Conservation (phyloP, 2,113 vertebrate genomes). For the Phylloscopus trochiloides region DNA sequence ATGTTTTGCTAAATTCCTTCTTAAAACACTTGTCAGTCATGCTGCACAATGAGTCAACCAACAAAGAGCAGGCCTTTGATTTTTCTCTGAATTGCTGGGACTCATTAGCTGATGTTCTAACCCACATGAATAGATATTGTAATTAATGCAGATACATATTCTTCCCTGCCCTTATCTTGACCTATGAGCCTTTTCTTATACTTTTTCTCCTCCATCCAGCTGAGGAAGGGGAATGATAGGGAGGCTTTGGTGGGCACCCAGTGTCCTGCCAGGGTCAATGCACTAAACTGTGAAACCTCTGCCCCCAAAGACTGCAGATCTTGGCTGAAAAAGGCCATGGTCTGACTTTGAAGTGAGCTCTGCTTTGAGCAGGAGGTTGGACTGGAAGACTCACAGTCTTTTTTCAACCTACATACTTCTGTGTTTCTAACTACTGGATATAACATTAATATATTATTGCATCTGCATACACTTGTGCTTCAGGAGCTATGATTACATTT, state of each 20-base stretch:
- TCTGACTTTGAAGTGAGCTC: background rate
- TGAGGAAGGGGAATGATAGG: background rate
- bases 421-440: background rate
- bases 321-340: background rate
- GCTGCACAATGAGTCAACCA: background rate
- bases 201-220: background rate
- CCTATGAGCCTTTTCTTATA: rapidly evolving
- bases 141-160: background rate
- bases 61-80: background rate
- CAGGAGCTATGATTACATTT: background rate
- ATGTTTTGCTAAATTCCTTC: background rate
- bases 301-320: background rate
- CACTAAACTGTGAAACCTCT: background rate
- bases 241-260: background rate
- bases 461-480: background rate
- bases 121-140: background rate
- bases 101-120: background rate
- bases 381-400: background rate
- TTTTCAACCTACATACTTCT: background rate
- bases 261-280: background rate
- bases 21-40: background rate
- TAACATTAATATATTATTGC: background rate
- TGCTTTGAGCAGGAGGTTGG: background rate
- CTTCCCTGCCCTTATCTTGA: background rate
- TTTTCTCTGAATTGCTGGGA: background rate